phyloP scores from a whole-genome alignment of 2,797 vertebrate genomes.

The Pseudocheirus occidentalis region DNA sequence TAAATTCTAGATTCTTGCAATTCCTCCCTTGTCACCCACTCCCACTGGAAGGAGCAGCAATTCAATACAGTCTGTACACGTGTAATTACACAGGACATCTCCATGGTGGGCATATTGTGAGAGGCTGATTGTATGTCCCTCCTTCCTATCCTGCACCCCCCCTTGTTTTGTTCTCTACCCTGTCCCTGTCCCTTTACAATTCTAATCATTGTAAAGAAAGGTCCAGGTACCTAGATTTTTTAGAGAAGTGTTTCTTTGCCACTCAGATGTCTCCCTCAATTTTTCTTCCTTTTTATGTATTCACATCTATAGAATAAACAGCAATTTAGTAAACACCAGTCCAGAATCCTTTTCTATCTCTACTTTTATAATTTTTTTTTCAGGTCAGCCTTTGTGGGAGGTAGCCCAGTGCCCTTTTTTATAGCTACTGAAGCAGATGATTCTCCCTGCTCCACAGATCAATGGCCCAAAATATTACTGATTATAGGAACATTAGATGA shows the following conservation, averaged over 20 bases:
- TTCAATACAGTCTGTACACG: no score
- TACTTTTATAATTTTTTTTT: neutral
- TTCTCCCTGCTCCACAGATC: neutral
- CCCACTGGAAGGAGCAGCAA: no score
- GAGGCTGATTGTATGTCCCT: no score
- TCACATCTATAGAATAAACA: neutral
- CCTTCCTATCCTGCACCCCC: no score
- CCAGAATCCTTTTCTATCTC: neutral
- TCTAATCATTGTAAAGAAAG: no score
- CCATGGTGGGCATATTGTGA: no score
- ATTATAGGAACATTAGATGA: neutral
- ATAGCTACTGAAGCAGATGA: neutral
- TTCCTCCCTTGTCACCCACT: no score
- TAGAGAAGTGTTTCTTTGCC: neutral
- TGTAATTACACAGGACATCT: no score
- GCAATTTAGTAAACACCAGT: neutral
- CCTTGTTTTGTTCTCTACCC: no score
- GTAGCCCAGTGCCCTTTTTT: neutral
- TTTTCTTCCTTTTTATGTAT: neutral
- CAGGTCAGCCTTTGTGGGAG: neutral
- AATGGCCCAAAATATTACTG: neutral
- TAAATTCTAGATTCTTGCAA: no score
- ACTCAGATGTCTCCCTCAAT: neutral
- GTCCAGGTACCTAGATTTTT: neutral
- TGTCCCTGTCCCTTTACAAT: no score